Conservation (phyloP, 1,140 invertebrate species). For the Triops cancriformis region DNA sequence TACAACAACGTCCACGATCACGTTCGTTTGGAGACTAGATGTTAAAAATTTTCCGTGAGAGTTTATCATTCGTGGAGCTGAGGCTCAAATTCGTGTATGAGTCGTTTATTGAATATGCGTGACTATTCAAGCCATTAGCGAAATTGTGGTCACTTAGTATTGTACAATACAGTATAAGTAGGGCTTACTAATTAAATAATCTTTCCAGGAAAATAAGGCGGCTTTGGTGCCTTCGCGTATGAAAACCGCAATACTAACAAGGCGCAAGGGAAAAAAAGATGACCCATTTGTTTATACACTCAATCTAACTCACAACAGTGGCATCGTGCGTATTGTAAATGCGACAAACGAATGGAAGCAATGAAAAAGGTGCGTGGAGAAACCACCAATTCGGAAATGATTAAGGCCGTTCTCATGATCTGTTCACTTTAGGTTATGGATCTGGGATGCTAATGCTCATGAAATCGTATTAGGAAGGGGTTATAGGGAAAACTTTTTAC, state of each 20-base stretch:
- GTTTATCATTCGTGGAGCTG: no score
- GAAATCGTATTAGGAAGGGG: neutral
- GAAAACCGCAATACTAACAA: neutral
- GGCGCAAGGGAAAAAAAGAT: neutral
- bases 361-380: neutral
- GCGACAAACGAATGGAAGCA: neutral
- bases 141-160: no score
- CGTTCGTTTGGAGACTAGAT: no score
- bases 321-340: neutral
- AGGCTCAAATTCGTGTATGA: no score
- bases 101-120: no score
- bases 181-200: no score
- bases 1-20: no score
- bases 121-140: no score
- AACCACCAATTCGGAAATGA: neutral
- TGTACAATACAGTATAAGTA: no score
- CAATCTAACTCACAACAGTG: neutral
- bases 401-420: neutral
- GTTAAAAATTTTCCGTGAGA: no score
- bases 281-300: neutral
- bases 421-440: neutral
- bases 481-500: neutral
- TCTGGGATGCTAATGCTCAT: neutral
- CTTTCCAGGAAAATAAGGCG: no score
- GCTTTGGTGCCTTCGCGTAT: neutral